Evolutionary conservation across 2,113 vertebrate species (phyloP), one percentile per base, ranked within the genome.

Genomic region (Diglossa brunneiventris): DNA sequence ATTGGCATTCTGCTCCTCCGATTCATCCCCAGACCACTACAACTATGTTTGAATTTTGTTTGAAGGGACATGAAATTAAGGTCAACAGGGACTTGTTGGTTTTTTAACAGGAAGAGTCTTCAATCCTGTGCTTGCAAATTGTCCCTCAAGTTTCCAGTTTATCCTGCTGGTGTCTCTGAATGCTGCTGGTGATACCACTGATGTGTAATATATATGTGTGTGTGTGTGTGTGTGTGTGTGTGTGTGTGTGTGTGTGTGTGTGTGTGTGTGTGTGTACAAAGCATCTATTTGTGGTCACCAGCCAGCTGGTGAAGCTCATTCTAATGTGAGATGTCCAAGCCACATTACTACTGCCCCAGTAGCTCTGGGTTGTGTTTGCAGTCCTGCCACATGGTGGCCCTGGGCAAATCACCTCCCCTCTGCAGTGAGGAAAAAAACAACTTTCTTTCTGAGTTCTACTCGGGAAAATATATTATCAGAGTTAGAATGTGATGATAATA

Each of bases 211-310:
- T 53, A 2, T 53, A 27, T 52, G 17, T 53, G 52, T 33, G 53
- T 61, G 0, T 61, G 37, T 37, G 37, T 37, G 37, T 49, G 7
- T 49, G 47, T 53, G 28, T 53, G 4, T 53, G 50, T 53, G 4
- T 53, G 50, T 52, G 17, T 53, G 52, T 33, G 53, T 61, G 0
- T 61, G 37, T 37, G 37, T 37, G 37, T 49, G 7, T 49, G 47
- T 53, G 28, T 53, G 4, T 53, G 50, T 52, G 17, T 53, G 52
- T 33, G 53, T 61, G 0, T 61, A 37, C 31, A 42, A 42, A 79
- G 55, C 6, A 16, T 0, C 2, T 47, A 2, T 8, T n/a, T 30
- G 4, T 0, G 8, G 58, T n/a, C 49, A 2, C 7, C 31, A 83
- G 3, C 27, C 15, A 17, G 19, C n/a, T 61, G 44, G 10, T 47